Base-by-base conservation (phyloP, 1,140 invertebrate species). In the Calosoma granatense region DNA sequence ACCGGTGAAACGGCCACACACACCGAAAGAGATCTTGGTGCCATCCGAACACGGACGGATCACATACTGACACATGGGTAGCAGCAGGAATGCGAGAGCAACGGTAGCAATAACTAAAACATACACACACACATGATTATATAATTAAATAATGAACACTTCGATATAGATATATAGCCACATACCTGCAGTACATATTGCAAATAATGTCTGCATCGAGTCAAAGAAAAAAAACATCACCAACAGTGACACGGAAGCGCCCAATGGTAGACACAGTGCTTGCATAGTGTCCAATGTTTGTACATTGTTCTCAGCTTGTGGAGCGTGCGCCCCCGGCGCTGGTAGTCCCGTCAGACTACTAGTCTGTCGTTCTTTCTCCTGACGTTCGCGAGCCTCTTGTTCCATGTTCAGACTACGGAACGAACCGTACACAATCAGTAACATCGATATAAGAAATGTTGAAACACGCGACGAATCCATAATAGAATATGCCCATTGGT, bases 161-260 rank as follows among this genome's bases (percentile, higher is more conserved):
- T 52, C 20, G 12, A n/a, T 14, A 47, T 47, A 30, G 56, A 21
- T 20, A 53, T 20, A 22, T 20, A 53, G 19, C 3, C n/a, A 53
- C 19, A 20, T 77, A 97, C 94, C 92, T 68, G 94, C 94, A 67
- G 95, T 97, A 72, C 93, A 97, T 65, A 97, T 92, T 53, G 94
- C 94, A 77, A 98, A 96, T 2, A 97, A 81, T 79, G 96, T 88
- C 76, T 97, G 94, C 88, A 98, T 94, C 55, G 94, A 97, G 76
- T 98, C 94, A 70, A 98, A 97, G 74, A 97, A 98, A 79, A 97
- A 95, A 75, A 97, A 98, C 94, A 98, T 97, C 60, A 97, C 84
- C 17, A 98, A 84, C 56, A 98, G 80, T 55, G 94, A 96, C 64
- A 97, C 86, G 57, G 94, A 97, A 64, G 95, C 94, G 68, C 93